Evolutionary conservation across 2,113 vertebrate genomes (phyloP).

Genomic region (Peucedramus taeniatus): DNA sequence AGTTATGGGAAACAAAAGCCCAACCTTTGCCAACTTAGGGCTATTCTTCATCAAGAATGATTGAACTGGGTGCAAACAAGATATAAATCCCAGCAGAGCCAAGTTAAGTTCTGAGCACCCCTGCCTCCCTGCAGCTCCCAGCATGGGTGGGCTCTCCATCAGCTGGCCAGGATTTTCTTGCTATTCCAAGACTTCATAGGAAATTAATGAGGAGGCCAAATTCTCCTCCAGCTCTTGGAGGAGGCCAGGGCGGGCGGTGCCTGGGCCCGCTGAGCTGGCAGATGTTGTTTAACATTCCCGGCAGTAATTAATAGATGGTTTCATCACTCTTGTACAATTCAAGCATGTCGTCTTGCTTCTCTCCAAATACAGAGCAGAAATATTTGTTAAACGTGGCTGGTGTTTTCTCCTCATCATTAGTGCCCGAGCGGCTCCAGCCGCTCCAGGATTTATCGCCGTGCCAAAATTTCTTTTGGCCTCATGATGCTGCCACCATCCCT

Average conservation of each 20-base stretch:
- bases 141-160: not conserved
- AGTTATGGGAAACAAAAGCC: not conserved
- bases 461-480: constrained; percentile 48
- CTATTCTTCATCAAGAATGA: not conserved
- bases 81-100: not conserved
- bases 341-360: constrained; percentile 37
- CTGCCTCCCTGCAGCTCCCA: not conserved
- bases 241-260: not conserved
- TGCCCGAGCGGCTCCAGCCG: not conserved
- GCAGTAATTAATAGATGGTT: constrained; percentile 60
- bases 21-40: not conserved
- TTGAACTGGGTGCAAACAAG: not conserved
- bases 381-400: constrained; percentile 51
- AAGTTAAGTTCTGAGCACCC: not conserved
- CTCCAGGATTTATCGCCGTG: constrained; percentile 14
- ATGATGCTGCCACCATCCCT: not conserved
- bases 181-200: not conserved
- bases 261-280: constrained; percentile 54
- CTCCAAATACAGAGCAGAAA: constrained; percentile 52
- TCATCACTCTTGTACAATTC: constrained; percentile 56
- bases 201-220: constrained; percentile 45
- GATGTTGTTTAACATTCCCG: constrained; percentile 62
- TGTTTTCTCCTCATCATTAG: not conserved
- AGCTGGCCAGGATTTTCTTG: not conserved
- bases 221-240: constrained; percentile 29